Conservation (phyloP, 2,888 invertebrate species). For the Trilocha varians region DNA sequence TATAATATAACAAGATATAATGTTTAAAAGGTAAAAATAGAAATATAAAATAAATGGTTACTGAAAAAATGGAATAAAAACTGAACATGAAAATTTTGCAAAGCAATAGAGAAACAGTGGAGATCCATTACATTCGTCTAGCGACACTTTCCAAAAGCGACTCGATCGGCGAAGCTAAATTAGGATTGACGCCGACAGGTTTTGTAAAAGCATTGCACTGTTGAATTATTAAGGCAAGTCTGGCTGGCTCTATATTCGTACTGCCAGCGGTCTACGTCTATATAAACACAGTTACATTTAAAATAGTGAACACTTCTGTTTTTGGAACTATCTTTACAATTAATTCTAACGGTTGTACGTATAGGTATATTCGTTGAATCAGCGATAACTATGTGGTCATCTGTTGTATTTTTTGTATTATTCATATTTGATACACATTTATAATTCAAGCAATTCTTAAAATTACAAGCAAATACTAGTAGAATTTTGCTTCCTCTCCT, state of each 20-base stretch:
- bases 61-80: too few relatives aligned
- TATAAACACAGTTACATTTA: slow-evolving; percentile 27
- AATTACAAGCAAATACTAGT: too few relatives aligned
- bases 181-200: slow-evolving; percentile 71
- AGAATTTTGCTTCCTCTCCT: too few relatives aligned
- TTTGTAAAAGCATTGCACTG: slow-evolving; percentile 74
- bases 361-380: too few relatives aligned
- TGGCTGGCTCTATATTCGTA: slow-evolving; percentile 63
- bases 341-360: slow-evolving; percentile 66
- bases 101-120: slow-evolving; percentile 36
- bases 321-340: slow-evolving; percentile 58
- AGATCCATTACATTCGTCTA: slow-evolving; percentile 67
- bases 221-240: slow-evolving; percentile 71
- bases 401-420: too few relatives aligned
- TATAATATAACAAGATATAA: too few relatives aligned
- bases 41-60: too few relatives aligned
- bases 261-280: slow-evolving; percentile 40
- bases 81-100: slow-evolving; percentile 13
- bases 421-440: too few relatives aligned
- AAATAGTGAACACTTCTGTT: slow-evolving; percentile 46
- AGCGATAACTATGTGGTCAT: too few relatives aligned
- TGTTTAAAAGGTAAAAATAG: too few relatives aligned
- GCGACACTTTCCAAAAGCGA: slow-evolving; percentile 65
- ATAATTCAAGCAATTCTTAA: too few relatives aligned
- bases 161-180: slow-evolving; percentile 64